Conservation (phyloP, 2,888 invertebrate genomes). For the Melinaea marsaeus region DNA sequence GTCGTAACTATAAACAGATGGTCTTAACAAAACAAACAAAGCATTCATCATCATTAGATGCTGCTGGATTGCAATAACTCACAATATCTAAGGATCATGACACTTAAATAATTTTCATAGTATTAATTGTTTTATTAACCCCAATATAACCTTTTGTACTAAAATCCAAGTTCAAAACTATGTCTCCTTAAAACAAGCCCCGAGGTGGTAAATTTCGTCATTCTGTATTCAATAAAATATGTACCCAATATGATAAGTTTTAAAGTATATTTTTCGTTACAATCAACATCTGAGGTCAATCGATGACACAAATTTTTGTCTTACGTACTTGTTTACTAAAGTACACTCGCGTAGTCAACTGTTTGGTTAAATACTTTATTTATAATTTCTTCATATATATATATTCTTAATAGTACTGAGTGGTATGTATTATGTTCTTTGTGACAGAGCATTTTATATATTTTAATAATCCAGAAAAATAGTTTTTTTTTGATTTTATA, state of each 20-base stretch:
- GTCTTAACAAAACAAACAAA: too few species aligned
- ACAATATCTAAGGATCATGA: too few species aligned
- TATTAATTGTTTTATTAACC: constrained; percentile 1
- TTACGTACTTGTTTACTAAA: constrained; percentile 29
- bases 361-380: constrained; percentile 4
- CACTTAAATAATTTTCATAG: neutral
- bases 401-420: too few species aligned
- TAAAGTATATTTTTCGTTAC: constrained; percentile 20
- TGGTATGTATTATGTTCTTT: too few species aligned
- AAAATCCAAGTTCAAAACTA: constrained; percentile 4
- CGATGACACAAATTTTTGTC: constrained; percentile 35
- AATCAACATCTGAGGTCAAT: constrained; percentile 25
- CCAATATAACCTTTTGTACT: neutral
- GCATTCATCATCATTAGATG: too few species aligned
- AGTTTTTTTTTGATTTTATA: too few species aligned
- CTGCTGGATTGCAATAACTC: too few species aligned
- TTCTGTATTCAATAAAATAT: constrained; percentile 11
- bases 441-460: too few species aligned
- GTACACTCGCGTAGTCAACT: constrained; percentile 26
- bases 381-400: neutral
- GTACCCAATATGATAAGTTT: constrained; percentile 3
- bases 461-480: too few species aligned
- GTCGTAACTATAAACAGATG: too few species aligned
- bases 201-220: constrained; percentile 14
- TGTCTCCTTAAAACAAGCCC: constrained; percentile 5